Evolutionary conservation across 2,888 invertebrate genomes (phyloP), one percentile per base, ranked within the genome.

Genomic region (Nomada ferruginata): DNA sequence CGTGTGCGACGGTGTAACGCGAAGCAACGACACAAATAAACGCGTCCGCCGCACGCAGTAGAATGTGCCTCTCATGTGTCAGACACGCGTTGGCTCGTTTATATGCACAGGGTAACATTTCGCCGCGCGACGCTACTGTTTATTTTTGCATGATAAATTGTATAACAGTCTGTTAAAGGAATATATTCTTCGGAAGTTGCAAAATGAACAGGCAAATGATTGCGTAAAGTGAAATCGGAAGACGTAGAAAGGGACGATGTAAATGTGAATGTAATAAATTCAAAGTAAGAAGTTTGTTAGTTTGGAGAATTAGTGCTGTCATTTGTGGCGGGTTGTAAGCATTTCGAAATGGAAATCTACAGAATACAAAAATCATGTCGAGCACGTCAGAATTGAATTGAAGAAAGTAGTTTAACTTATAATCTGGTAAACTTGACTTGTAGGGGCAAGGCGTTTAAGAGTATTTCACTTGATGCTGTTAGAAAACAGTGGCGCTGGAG

Each of bases 31-130:
- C 36, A 36, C 36, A 71, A 79, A 71, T 79, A 71, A 79, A 71
- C 61, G 42, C 55, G 42, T 57, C 15, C 61, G 26, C 47, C 60
- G 23, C 80, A 63, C 72, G 63, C 80, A 80, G 80, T 80, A 55
- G 72, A 55, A 61, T 63, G 55, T 55, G 50, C 60, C 72, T 15
- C 50, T 68, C 66, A 79, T 79, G 63, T 80, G 72, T 79, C 80
- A 80, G 80, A 57, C 80, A 44, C 2, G 5, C 72, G 36, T 36
- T 36, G 55, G 50, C 20, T 55, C 65, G 55, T 66, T 72, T 55
- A 23, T 66, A 66, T 47, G 50, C 60, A 61, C 75, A n/a, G 2
- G 20, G 20, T 23, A 18, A 29, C 36, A 44, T 23, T 26, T 76
- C 26, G 42, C 26, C 10, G 5, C 18, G 71, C 20, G 26, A 36